Base-by-base conservation (phyloP, 2,113 vertebrate genomes). In the Ceyx margarethae region DNA sequence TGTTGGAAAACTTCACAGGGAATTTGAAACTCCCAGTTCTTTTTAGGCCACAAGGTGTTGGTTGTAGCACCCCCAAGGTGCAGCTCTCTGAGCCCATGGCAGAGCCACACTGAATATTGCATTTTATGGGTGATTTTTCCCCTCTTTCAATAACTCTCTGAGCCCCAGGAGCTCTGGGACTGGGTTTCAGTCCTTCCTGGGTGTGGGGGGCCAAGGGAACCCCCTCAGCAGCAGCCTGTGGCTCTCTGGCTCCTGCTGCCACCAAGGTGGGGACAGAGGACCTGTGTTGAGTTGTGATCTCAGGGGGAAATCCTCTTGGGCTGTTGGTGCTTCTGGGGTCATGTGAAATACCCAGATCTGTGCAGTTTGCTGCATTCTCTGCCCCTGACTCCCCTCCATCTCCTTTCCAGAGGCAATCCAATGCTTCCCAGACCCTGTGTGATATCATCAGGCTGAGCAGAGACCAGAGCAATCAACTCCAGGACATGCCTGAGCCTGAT, bases 371-470 rank as follows among this genome's bases (percentile, higher is more conserved):
- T 11, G 51, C 13, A 3, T 10, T 15, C 46, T 37, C 16, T 31
- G 37, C 37, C 10, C 37, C 37, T 37, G 37, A 37, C 37, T 37
- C 37, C 37, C 37, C 37, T 37, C 37, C 37, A 37, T 37, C 37
- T 37, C 37, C 37, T 37, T 37, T 37, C 37, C 37, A 99, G 99
- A 99, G 98, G 97, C 99, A 99, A 97, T 99, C 99, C 56, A 99
- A 99, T 13, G 99, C 99, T 68, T 99, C 99, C 83, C 99, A 99
- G 95, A 99, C 99, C 28, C 98, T 99, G 94, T 99, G 99, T 93
- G 99, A 99, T 96, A 98, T 99, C 91, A 97, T 99, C 75, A 97
- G 99, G 94, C 96, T 99, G 95, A 99, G 99, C 98, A 98, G 99
- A 96, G 99, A 99, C 98, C 99, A 99, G 98, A 98, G 98, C 96